A percentile compares a stretch with the other conserved stretches of the same genome.
Evolutionary conservation across 2,888 invertebrate species (phyloP).

Genomic region (Himalopsyche tibetana): DNA sequence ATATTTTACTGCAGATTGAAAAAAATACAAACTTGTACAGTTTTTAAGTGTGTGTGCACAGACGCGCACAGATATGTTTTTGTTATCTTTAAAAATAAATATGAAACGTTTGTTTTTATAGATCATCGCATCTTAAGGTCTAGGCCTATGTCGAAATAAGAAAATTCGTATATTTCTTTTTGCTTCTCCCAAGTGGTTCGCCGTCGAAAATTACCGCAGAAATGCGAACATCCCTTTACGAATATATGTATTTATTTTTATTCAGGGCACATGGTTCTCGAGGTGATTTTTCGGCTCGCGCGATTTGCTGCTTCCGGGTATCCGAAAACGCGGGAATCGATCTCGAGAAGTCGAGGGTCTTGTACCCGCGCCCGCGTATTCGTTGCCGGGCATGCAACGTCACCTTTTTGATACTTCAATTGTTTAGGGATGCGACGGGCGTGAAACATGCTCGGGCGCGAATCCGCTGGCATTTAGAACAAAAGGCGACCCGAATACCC

Average conservation of each 20-base stretch:
- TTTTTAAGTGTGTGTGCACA: no score
- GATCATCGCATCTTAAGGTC: neutral
- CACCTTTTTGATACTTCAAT: conserved; percentile 29
- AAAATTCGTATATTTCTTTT: neutral
- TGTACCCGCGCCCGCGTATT: neutral
- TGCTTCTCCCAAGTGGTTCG: neutral
- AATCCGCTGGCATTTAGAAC: conserved; percentile 6
- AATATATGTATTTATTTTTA: neutral
- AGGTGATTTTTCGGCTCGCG: neutral
- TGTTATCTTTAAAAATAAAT: no score
- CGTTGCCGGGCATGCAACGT: neutral
- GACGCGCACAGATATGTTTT: no score
- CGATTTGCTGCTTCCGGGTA: neutral
- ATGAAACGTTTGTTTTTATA: neutral
- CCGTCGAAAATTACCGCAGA: neutral
- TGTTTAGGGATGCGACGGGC: conserved; percentile 28
- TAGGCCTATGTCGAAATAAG: neutral
- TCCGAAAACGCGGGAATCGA: neutral
- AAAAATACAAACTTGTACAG: no score
- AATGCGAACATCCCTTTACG: neutral
- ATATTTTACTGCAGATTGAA: no score
- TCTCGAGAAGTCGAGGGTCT: neutral
- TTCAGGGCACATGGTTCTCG: neutral
- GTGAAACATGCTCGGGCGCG: neutral
- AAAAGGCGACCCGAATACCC: conserved; percentile 9